A percentile compares a stretch with the other conserved stretches of the same genome.
Conservation (phyloP, 1,140 invertebrate genomes). For the Littorina saxatilis region DNA sequence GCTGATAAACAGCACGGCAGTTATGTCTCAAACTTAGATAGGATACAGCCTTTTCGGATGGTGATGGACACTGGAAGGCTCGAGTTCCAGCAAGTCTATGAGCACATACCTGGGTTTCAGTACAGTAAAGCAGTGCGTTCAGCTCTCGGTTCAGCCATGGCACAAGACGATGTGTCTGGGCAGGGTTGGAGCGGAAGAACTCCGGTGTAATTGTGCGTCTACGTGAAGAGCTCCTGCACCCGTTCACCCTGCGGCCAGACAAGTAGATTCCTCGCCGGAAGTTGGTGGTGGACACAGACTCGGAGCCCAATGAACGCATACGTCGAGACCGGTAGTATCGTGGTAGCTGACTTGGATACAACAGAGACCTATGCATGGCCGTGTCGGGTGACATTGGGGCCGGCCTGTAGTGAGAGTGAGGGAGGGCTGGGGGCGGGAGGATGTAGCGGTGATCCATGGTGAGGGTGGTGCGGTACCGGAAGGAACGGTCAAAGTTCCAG, state of each 20-base stretch:
- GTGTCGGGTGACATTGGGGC: no score
- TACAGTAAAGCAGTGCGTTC: constrained; percentile 81
- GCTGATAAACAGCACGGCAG: no score
- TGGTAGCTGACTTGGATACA: no score
- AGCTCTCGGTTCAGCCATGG: constrained; percentile 94
- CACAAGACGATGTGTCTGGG: constrained; percentile 85
- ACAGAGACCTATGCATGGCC: no score
- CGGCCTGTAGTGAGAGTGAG: no score
- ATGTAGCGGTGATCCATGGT: constrained; percentile 55
- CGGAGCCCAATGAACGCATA: neutral
- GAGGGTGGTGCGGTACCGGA: constrained; percentile 58
- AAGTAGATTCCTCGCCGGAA: constrained; percentile 85
- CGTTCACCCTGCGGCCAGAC: constrained; percentile 85
- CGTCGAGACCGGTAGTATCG: no score
- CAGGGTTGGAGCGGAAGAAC: constrained; percentile 85
- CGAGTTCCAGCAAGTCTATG: no score
- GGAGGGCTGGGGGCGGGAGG: no score
- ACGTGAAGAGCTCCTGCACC: constrained; percentile 58
- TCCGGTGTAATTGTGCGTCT: constrained; percentile 79
- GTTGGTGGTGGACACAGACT: constrained; percentile 66
- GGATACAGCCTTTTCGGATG: no score
- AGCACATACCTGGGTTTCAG: constrained; percentile 58
- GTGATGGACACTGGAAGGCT: no score
- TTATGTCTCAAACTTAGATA: no score
- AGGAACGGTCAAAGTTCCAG: constrained; percentile 27